Conservation (phyloP, 2,797 vertebrate species). For the Limosa lapponica region DNA sequence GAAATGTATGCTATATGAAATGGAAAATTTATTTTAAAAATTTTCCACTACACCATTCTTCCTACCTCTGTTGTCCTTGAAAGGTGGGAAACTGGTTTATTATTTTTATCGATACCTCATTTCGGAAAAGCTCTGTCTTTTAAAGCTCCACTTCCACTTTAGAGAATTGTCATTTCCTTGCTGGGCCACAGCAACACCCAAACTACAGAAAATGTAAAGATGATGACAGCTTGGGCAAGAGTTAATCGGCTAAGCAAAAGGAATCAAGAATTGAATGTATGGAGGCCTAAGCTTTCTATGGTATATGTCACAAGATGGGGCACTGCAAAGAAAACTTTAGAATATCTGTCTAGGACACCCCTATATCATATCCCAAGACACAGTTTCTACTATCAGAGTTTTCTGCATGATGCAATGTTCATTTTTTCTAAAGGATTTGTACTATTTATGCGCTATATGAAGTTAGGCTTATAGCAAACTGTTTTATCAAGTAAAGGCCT, state of each 20-base stretch:
- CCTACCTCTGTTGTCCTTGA: constrained; percentile 12
- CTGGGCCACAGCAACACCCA: background rate
- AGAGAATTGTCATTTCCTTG: background rate
- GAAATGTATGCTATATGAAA: constrained; percentile 78
- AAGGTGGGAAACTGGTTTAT: background rate
- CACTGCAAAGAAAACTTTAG: background rate
- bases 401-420: background rate
- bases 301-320: background rate
- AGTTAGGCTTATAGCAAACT: background rate
- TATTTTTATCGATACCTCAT: background rate
- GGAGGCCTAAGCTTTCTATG: background rate
- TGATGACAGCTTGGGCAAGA: background rate
- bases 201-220: background rate
- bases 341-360: background rate
- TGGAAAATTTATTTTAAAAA: constrained; percentile 79
- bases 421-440: background rate
- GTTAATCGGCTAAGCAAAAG: background rate
- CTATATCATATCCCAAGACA: background rate
- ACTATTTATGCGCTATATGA: background rate
- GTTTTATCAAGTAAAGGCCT: background rate
- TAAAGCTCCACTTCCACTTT: background rate
- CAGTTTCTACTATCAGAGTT: background rate
- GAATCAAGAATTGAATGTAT: background rate
- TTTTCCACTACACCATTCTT: constrained; percentile 74
- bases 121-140: background rate